A percentile compares a stretch with the other conserved stretches of the same genome.
phyloP scores from a whole-genome alignment of 2,888 invertebrate genomes.

The Griposia aprilina region DNA sequence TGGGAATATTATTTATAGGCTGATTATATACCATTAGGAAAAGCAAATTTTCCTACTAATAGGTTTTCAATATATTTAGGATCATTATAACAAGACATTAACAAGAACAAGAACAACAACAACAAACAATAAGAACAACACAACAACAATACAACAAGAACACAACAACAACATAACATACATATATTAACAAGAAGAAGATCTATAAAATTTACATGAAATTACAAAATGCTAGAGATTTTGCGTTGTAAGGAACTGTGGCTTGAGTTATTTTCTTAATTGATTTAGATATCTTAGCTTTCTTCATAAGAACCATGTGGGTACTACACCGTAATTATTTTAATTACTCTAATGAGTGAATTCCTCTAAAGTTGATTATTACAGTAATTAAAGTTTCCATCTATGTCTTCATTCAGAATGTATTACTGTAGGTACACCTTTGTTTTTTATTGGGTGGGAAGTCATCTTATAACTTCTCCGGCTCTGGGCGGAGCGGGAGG shows the following conservation, averaged over 20 bases:
- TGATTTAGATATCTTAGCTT: constrained; percentile 29
- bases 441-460: too few relatives aligned
- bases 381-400: background rate
- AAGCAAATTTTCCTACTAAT: constrained; percentile 1
- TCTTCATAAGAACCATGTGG: background rate
- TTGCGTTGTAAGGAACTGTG: constrained; percentile 13
- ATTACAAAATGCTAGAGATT: constrained; percentile 28
- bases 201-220: constrained; percentile 30
- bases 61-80: background rate
- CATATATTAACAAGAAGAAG: constrained; percentile 1
- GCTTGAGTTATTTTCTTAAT: constrained; percentile 44
- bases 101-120: too few relatives aligned
- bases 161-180: too few relatives aligned
- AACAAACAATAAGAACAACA: too few relatives aligned
- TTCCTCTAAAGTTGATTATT: constrained; percentile 7
- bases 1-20: too few relatives aligned
- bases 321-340: constrained; percentile 24
- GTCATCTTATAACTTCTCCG: too few relatives aligned
- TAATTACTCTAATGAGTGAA: constrained; percentile 21
- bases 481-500: too few relatives aligned
- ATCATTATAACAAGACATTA: too few relatives aligned
- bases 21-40: background rate
- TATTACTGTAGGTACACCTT: background rate
- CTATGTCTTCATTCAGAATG: background rate
- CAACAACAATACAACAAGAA: too few relatives aligned